Base-by-base conservation (phyloP, 2,888 invertebrate species). In the Drosophila mayaguana region DNA sequence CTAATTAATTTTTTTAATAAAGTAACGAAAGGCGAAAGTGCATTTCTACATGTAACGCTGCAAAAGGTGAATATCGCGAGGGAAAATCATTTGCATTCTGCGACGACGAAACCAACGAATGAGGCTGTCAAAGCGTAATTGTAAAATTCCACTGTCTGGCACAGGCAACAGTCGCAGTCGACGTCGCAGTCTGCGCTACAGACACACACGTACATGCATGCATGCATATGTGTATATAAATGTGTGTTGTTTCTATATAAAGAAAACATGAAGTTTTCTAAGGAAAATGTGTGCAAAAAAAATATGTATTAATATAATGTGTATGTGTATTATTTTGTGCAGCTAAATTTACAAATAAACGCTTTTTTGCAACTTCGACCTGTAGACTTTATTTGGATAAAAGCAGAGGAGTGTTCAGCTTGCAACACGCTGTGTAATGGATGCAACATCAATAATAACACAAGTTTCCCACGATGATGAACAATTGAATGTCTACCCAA, bases 361-460 rank as follows among this genome's bases (percentile, higher is more conserved):
- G 56, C 28, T 14, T 42, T 43, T 51, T 43, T 51, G 51, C 2
- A 46, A 77, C 60, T 57, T 57, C 51, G 72, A 63, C 48, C 64
- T 71, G 71, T 61, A 18, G 45, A 60, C 51, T 70, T 71, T 36
- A 72, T 45, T 64, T 53, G 46, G 32, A 54, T 46, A 62, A 59
- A 65, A 61, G 42, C 25, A 45, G 51, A 61, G 63, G 48, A 70
- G 63, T 62, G 62, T 60, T 43, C 12, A 66, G 42, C 64, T 75
- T 80, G 70, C 74, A 72, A 74, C 74, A 80, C 86, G 83, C 83
- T 64, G 86, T 92, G 92, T 91, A 96, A 97, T 97, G 98, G 98
- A 98, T 97, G 97, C 97, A 96, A 97, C 98, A 97, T 98, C 98
- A 96, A 98, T 98, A 95, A 98, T 98, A 94, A 97, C 98, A 94